Conservation (phyloP, 2,888 invertebrate genomes). For the Microctonus hyperodae region DNA sequence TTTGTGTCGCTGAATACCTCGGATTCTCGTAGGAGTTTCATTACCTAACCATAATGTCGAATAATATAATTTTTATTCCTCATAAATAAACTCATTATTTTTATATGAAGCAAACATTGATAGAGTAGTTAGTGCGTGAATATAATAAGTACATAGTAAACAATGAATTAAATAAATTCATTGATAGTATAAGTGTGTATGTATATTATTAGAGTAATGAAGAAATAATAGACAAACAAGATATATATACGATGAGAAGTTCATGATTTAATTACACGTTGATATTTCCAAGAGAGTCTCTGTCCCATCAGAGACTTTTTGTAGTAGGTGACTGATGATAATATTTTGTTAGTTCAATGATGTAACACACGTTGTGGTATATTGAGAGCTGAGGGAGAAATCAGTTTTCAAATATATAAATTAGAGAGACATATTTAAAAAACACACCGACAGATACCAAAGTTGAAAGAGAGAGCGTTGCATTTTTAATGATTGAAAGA, state of each 20-base stretch:
- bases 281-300: constrained; percentile 20
- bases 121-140: neutral
- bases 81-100: too few relatives aligned
- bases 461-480: constrained; percentile 7
- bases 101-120: neutral
- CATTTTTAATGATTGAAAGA: constrained; percentile 8
- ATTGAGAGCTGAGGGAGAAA: constrained; percentile 39
- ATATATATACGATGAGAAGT: neutral
- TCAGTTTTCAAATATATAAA: constrained; percentile 28
- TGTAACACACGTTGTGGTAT: constrained; percentile 37
- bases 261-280: constrained; percentile 20
- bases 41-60: constrained; percentile 19
- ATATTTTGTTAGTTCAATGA: constrained; percentile 42
- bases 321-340: constrained; percentile 22
- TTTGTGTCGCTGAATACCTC: constrained; percentile 20
- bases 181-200: neutral
- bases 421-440: constrained; percentile 28
- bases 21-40: constrained; percentile 10
- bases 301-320: constrained; percentile 23
- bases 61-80: neutral
- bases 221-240: neutral
- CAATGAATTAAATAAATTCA: neutral
- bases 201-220: neutral
- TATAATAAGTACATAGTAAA: neutral
- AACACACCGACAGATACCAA: constrained; percentile 28